Percentiles rank a stretch among this genome's conserved stretches.
phyloP scores from a whole-genome alignment of 2,113 vertebrate species.

The cat (Felis catus) region DNA sequence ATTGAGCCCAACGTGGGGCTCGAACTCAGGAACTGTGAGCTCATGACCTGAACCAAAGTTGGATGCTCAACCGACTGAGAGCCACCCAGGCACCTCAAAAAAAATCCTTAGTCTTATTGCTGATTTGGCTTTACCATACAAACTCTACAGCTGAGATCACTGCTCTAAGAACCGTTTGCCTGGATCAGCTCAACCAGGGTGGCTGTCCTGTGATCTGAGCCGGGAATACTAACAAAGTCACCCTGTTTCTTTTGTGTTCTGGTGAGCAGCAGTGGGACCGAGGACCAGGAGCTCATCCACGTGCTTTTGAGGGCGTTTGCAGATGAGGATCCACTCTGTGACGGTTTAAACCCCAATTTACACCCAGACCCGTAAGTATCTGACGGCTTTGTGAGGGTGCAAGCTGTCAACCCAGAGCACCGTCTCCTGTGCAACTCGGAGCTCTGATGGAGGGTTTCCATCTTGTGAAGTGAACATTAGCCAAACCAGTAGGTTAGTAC shows the following conservation, averaged over 20 bases:
- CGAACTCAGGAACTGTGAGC: no score
- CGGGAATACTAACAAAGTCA: fast-evolving
- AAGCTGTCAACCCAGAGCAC: no score
- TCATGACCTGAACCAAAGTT: no score
- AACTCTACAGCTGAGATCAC: no score
- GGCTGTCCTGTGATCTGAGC: no score
- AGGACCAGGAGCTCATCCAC: not conserved
- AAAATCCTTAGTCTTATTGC: not conserved
- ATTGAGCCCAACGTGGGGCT: no score
- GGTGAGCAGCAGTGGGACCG: not conserved
- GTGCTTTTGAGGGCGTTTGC: conserved; percentile 60
- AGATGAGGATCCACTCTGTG: not conserved
- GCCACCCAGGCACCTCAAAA: not conserved
- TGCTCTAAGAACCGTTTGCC: no score
- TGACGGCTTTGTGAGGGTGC: not conserved
- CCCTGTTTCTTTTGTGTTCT: not conserved
- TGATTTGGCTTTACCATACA: not conserved
- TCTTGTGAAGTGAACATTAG: not conserved
- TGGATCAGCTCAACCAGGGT: fast-evolving
- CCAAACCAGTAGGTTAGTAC: no score
- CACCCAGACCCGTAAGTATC: conserved; percentile 45
- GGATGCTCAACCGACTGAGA: no score
- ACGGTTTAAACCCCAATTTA: not conserved
- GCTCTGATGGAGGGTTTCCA: no score
- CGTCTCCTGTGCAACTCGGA: not conserved